These are phyloP conservation scores for Parazoanthus darwini DNA, from an alignment of 92 coral and sea anemone species.

Conservation along the genomic window DNA sequence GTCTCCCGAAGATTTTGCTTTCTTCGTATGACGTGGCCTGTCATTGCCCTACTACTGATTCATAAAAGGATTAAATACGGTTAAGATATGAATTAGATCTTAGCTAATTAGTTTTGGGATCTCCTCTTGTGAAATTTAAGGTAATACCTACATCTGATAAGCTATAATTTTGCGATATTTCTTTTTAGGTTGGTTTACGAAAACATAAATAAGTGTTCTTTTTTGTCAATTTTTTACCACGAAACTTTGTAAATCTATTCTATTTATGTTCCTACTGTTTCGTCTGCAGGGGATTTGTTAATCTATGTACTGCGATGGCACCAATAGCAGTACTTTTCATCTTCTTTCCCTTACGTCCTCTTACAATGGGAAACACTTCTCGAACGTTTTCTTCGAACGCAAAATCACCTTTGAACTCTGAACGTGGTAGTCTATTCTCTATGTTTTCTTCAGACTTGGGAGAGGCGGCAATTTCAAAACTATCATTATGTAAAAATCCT, in stretches of 20 bases:
- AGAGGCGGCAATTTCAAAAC: not conserved
- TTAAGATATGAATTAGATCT: too few relatives aligned
- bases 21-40: too few relatives aligned
- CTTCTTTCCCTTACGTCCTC: not conserved
- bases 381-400: conserved; percentile 24
- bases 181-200: not conserved
- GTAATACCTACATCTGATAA: too few relatives aligned
- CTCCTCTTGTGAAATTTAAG: too few relatives aligned
- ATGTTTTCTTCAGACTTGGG: not conserved
- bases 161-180: too few relatives aligned
- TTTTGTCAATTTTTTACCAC: not conserved
- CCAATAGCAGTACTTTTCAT: conserved; percentile 20
- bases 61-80: too few relatives aligned
- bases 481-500: not conserved
- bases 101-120: too few relatives aligned
- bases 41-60: too few relatives aligned
- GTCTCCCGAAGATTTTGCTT: too few relatives aligned
- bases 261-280: not conserved
- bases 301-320: not conserved
- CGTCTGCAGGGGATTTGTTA: not conserved
- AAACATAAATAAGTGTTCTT: too few relatives aligned
- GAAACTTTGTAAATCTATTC: not conserved
- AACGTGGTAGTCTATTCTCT: not conserved
- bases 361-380: conserved; percentile 25
- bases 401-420: conserved; percentile 5